Percentiles rank a stretch among this genome's conserved stretches.
These are phyloP conservation scores for Hylia prasina DNA, from an alignment of 2,113 vertebrate species.

Conservation along the genomic window DNA sequence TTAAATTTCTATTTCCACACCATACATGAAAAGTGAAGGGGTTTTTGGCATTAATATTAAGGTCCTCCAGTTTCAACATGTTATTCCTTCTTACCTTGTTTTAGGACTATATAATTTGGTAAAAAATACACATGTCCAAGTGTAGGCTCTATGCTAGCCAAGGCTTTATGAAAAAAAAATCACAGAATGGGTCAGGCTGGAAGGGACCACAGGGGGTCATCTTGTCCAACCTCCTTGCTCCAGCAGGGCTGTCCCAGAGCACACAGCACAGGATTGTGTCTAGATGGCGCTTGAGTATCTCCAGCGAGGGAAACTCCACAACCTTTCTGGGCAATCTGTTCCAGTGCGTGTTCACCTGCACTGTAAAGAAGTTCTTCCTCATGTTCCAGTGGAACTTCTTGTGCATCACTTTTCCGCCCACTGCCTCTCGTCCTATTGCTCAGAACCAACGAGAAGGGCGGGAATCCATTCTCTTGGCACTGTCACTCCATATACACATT, in stretches of 20 bases:
- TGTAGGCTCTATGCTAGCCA: not conserved
- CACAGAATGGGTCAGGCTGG: not conserved
- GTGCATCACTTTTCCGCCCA: too few relatives aligned
- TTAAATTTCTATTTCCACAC: not conserved
- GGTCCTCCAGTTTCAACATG: not conserved
- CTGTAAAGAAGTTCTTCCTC: not conserved
- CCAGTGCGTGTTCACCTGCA: too few relatives aligned
- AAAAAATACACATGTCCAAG: not conserved
- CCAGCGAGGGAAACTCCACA: not conserved
- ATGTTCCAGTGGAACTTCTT: accelerated
- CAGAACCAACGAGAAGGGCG: not conserved
- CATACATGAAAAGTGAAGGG: not conserved
- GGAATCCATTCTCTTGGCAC: not conserved
- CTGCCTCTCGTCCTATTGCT: accelerated
- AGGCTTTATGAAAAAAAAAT: not conserved
- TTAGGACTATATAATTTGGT: not conserved
- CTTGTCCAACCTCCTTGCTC: not conserved
- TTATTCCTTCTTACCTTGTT: not conserved
- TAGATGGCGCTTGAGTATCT: accelerated
- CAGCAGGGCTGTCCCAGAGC: not conserved
- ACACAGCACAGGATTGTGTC: not conserved
- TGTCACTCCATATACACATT: accelerated
- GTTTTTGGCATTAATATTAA: not conserved
- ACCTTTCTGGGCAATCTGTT: accelerated
- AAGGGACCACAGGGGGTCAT: not conserved